Evolutionary conservation across 1,140 invertebrate genomes (phyloP).

Genomic region (Bombus difficillimus): DNA sequence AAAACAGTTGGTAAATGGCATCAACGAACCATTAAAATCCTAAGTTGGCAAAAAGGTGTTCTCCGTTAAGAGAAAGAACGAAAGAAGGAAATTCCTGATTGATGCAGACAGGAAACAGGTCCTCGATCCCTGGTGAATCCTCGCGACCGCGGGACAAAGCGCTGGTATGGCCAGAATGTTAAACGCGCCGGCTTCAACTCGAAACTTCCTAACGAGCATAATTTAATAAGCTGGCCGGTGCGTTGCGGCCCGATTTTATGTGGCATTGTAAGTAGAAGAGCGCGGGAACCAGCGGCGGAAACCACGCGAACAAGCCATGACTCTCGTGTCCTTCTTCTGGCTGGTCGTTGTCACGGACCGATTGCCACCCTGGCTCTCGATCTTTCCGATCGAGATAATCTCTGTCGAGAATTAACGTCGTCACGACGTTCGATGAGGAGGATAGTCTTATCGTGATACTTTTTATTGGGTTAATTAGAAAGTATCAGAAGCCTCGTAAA

Average conservation of each 20-base stretch:
- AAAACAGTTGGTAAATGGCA: background rate
- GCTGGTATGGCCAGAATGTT: constrained; percentile 26
- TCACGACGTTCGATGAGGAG: background rate
- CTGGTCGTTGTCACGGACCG: constrained; percentile 24
- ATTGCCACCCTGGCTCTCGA: background rate
- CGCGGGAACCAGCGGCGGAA: constrained; percentile 26
- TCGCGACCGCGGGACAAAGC: constrained; percentile 4
- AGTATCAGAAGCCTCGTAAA: background rate
- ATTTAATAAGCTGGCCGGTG: constrained; percentile 30
- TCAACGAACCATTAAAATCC: background rate
- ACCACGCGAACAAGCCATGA: background rate
- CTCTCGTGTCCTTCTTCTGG: constrained; percentile 31
- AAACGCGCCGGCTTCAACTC: constrained; percentile 16
- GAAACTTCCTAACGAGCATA: constrained; percentile 43
- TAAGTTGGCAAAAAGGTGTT: background rate
- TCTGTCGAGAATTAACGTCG: background rate
- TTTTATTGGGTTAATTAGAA: background rate
- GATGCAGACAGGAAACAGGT: constrained; percentile 1
- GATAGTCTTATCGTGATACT: background rate
- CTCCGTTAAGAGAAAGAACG: background rate
- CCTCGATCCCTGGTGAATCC: background rate
- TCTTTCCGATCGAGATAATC: background rate
- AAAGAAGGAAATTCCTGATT: constrained; percentile 17
- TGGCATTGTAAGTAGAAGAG: constrained; percentile 20
- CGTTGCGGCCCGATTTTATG: constrained; percentile 10